Evolutionary conservation across 2,888 invertebrate species (phyloP).

Genomic region (Eulithis prunata): DNA sequence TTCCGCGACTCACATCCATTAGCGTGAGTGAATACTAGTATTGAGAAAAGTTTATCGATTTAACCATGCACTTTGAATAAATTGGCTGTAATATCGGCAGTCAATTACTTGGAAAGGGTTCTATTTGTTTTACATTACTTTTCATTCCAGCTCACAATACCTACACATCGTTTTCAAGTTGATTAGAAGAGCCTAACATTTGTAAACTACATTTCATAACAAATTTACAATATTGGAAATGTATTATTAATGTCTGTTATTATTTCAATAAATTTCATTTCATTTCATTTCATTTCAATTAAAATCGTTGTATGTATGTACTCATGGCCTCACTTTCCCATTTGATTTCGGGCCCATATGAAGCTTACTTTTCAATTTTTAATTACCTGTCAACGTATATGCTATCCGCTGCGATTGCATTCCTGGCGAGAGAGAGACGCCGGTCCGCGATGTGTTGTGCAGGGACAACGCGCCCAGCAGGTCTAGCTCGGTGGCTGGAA

Average conservation of each 20-base stretch:
- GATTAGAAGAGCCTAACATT: neutral
- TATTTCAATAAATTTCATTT: no score
- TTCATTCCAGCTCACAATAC: neutral
- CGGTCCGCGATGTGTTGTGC: conserved; percentile 89
- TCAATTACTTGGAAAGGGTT: conserved; percentile 10
- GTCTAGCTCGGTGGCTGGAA: conserved; percentile 89
- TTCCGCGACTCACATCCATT: conserved; percentile 61
- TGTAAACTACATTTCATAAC: no score
- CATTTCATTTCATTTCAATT: no score
- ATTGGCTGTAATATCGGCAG: conserved; percentile 14
- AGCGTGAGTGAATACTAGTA: conserved; percentile 42
- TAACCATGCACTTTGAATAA: conserved; percentile 25
- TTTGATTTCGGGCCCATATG: no score
- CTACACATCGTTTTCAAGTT: neutral
- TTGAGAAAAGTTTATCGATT: conserved; percentile 35
- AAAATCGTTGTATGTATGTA: no score
- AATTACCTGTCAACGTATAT: conserved; percentile 89
- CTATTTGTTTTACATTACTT: conserved; percentile 15
- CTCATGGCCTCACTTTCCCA: no score
- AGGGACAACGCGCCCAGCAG: conserved; percentile 91
- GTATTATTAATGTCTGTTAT: no score
- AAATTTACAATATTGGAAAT: no score
- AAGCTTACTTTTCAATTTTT: no score
- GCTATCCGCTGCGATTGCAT: conserved; percentile 89
- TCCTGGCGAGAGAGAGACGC: conserved; percentile 87